Evolutionary conservation across 2,113 vertebrate species (phyloP).

Genomic region (Phaethornis superciliosus): DNA sequence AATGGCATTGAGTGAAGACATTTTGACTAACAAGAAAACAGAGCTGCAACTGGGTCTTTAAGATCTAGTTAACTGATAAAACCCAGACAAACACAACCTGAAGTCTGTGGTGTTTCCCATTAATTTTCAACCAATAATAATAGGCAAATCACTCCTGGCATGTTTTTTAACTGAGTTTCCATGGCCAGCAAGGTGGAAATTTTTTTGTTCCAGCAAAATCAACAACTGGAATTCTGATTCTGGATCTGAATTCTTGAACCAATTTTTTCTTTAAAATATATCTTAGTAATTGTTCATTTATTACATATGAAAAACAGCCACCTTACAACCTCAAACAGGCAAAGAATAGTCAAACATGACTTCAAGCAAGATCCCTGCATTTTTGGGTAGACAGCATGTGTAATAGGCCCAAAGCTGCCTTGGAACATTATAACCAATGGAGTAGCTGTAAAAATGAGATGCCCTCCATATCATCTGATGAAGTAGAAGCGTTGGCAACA

Average conservation of each 20-base stretch:
- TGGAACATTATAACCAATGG: background rate
- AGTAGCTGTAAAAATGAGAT: background rate
- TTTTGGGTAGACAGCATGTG: background rate
- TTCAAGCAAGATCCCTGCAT: background rate
- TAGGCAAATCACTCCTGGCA: background rate
- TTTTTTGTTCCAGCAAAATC: background rate
- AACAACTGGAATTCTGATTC: background rate
- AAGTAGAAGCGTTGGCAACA: background rate
- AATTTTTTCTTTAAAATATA: background rate
- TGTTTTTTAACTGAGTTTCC: background rate
- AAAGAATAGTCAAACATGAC: background rate
- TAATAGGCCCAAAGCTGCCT: background rate
- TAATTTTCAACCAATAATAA: background rate
- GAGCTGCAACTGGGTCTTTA: background rate
- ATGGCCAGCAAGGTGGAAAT: background rate
- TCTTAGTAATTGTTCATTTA: background rate
- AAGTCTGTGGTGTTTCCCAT: background rate
- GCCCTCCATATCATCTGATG: background rate
- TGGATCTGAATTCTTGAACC: background rate
- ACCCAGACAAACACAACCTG: background rate
- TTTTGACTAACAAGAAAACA: background rate
- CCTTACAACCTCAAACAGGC: background rate
- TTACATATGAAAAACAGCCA: fast-evolving
- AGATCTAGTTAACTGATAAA: background rate
- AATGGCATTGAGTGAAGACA: background rate